A percentile compares a stretch with the other conserved stretches of the same genome.
Evolutionary conservation across 2,888 invertebrate species (phyloP).

Genomic region (Poecilobothrus nobilitatus): DNA sequence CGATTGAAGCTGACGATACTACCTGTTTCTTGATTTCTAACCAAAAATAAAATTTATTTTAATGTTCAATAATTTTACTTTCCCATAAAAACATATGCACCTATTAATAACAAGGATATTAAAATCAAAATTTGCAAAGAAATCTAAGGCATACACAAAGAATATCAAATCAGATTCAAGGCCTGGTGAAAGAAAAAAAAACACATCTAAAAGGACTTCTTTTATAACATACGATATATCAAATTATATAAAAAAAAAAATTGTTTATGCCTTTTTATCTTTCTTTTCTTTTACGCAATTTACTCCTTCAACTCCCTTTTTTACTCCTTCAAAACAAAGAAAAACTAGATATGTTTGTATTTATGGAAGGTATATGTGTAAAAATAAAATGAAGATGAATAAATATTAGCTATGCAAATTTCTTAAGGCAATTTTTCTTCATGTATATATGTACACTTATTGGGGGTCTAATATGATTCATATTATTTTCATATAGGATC

Average conservation of each 20-base stretch:
- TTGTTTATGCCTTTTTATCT: not conserved
- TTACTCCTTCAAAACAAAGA: not conserved
- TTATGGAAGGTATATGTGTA: too few species aligned
- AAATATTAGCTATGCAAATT: conserved; percentile 6
- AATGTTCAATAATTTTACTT: too few species aligned
- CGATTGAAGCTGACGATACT: too few species aligned
- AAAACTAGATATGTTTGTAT: too few species aligned
- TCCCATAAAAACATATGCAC: too few species aligned
- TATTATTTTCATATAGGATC: not conserved
- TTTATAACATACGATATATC: not conserved
- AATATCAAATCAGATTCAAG: not conserved
- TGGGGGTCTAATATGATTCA: not conserved
- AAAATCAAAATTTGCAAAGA: too few species aligned
- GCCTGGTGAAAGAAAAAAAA: not conserved
- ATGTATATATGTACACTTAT: not conserved
- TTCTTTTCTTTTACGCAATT: not conserved
- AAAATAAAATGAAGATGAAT: not conserved
- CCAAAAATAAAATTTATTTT: too few species aligned
- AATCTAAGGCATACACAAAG: too few species aligned
- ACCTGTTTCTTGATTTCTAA: too few species aligned
- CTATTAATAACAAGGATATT: too few species aligned
- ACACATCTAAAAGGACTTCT: not conserved
- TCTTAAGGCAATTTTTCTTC: conserved; percentile 1
- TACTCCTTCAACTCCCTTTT: not conserved
- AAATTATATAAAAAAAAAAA: not conserved